These are phyloP conservation scores for Cataglyphis hispanica DNA, from an alignment of 1,140 invertebrate genomes.

Conservation along the genomic window DNA sequence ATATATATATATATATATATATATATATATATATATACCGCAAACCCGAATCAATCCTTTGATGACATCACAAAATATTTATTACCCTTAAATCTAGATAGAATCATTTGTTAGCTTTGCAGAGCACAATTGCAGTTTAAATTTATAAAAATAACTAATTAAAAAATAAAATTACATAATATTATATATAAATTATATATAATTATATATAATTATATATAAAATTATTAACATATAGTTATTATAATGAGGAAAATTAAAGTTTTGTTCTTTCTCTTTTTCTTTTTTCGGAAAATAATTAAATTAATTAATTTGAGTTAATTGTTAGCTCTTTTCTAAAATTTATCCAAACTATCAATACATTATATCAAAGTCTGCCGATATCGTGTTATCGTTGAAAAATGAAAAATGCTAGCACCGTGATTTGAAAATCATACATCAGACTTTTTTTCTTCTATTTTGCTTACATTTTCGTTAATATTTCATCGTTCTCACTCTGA, in stretches of 20 bases:
- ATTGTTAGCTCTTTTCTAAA: background rate
- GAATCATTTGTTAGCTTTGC: background rate
- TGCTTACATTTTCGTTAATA: slow-evolving; percentile 12
- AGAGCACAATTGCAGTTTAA: background rate
- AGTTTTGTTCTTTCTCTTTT: background rate
- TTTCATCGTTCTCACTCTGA: background rate
- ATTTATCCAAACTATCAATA: background rate
- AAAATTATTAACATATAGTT: too few relatives aligned
- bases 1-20: background rate
- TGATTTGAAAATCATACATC: background rate
- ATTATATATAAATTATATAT: background rate
- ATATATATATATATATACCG: background rate
- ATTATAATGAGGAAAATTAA: background rate
- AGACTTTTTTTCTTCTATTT: background rate
- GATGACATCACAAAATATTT: background rate
- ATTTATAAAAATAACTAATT: background rate
- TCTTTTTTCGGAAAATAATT: too few relatives aligned
- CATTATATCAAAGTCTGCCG: background rate
- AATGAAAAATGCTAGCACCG: background rate
- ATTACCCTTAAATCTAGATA: background rate
- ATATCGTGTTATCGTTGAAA: background rate
- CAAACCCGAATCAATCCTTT: background rate
- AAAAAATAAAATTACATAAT: background rate
- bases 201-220: too few relatives aligned
- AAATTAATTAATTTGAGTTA: too few relatives aligned